These are phyloP conservation scores for Stomorhina lunata DNA, from an alignment of 2,888 invertebrate species.

Conservation along the genomic window DNA sequence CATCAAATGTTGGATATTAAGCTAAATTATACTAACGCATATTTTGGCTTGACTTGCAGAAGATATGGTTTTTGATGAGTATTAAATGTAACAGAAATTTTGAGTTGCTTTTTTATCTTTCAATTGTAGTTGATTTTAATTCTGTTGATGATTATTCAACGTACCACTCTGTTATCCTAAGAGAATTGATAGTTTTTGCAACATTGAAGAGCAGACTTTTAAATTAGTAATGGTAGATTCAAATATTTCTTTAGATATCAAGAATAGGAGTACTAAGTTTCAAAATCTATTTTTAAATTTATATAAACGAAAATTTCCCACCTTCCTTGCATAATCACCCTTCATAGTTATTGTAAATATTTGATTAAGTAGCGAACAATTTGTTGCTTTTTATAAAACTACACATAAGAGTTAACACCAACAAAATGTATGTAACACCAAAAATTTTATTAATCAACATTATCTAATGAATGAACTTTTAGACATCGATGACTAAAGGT, in stretches of 20 bases:
- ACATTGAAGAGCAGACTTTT: background rate
- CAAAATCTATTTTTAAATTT: too few species aligned
- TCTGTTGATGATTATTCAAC: conserved; percentile 31
- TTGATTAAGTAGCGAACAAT: background rate
- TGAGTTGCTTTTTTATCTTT: background rate
- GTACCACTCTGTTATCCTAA: background rate
- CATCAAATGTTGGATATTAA: conserved; percentile 29
- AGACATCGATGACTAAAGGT: conserved; percentile 3
- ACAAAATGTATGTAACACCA: conserved; percentile 20
- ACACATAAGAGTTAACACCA: background rate
- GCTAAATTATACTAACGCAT: conserved; percentile 11
- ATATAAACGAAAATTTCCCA: too few species aligned
- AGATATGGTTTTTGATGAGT: conserved; percentile 10
- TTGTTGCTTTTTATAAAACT: background rate
- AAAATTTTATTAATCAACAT: conserved; percentile 13
- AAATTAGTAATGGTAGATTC: background rate
- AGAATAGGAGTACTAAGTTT: too few species aligned
- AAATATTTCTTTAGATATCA: background rate
- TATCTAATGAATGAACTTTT: conserved; percentile 13
- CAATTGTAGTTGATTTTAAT: background rate
- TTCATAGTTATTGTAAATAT: background rate
- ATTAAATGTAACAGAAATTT: background rate
- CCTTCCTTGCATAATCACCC: too few species aligned
- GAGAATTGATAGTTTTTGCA: background rate
- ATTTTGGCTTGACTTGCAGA: background rate